Percentiles rank a stretch among this genome's conserved stretches.
Evolutionary conservation across 2,888 invertebrate species (phyloP).

Genomic region (Cephus sareptanus): DNA sequence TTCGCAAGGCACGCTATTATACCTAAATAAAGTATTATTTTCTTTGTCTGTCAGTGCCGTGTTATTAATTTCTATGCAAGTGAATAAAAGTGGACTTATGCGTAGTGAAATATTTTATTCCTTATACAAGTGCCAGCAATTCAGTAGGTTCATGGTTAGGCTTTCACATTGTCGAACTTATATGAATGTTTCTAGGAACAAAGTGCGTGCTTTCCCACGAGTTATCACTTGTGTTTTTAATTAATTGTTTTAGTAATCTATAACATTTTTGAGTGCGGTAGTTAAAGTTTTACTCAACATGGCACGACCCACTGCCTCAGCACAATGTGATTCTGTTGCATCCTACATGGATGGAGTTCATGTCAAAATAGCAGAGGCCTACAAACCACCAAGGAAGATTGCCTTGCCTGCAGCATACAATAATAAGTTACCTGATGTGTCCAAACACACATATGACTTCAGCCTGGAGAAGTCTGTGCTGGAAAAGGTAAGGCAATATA

Average conservation of each 20-base stretch:
- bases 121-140: background rate
- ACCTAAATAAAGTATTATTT: background rate
- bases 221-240: background rate
- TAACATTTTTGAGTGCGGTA: background rate
- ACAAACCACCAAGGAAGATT: constrained; percentile 82
- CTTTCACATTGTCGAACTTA: background rate
- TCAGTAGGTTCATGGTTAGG: background rate
- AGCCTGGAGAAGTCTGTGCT: constrained; percentile 79
- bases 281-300: constrained; percentile 28
- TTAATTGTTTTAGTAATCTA: background rate
- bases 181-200: background rate
- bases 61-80: background rate
- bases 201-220: background rate
- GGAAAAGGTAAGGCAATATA: constrained; percentile 66
- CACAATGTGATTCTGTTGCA: constrained; percentile 58
- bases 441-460: constrained; percentile 77
- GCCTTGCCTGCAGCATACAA: constrained; percentile 71
- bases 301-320: constrained; percentile 50
- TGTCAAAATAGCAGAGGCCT: constrained; percentile 89
- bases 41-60: background rate
- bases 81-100: background rate
- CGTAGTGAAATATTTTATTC: background rate
- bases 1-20: background rate
- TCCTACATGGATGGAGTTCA: constrained; percentile 86
- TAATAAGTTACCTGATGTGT: constrained; percentile 68